Base-by-base conservation (phyloP, 30 jellyfish, hydroid and myxozoan genomes). In the Pelagia noctiluca region DNA sequence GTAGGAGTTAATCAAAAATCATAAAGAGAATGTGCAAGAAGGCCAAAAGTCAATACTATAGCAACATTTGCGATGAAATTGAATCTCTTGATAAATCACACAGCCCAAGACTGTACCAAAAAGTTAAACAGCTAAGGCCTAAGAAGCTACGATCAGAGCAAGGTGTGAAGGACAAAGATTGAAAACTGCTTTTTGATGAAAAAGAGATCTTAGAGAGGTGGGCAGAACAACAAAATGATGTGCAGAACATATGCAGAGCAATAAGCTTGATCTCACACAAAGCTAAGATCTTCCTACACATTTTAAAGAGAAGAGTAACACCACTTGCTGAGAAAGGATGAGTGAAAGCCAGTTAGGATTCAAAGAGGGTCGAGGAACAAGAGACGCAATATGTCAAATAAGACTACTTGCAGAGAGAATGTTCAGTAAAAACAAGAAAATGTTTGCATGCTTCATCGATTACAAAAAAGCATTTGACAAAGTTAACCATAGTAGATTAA, bases 401-500 rank as follows among this genome's bases (percentile, higher is more conserved):
- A 23, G 89, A 30, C 61, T 18, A 49, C 35, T 78, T 36, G 50
- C 53, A 37, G 89, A 60, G 52, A 63, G 82, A 78, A 36, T 37
- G 73, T 24, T 60, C 16, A 63, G 37, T 23, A 47, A 61, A 2
- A 47, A 83, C 10, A 70, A 83, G 42, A 75, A 83, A 3, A 31
- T 83, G 18, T 53, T 30, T 65, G 49, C 60, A 35, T 46, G 82
- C 64, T 83, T 83, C 65, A 57, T 83, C 7, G 92, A 71, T 47
- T 82, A 26, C 48, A 46, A 73, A 18, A 82, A 82, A 60, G 92
- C 87, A n/a, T 70, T 71, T 52, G 94, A 83, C 82, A 54, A 77
- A 61, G 94, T 53, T 24, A 50, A 83, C 32, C 80, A 72, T 37
- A 13, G 35, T 19, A 57, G 54, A 42, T 18, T 71, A 23, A 69